These are phyloP conservation scores for Cephus sareptanus DNA, from an alignment of 2,888 invertebrate genomes.

Conservation along the genomic window DNA sequence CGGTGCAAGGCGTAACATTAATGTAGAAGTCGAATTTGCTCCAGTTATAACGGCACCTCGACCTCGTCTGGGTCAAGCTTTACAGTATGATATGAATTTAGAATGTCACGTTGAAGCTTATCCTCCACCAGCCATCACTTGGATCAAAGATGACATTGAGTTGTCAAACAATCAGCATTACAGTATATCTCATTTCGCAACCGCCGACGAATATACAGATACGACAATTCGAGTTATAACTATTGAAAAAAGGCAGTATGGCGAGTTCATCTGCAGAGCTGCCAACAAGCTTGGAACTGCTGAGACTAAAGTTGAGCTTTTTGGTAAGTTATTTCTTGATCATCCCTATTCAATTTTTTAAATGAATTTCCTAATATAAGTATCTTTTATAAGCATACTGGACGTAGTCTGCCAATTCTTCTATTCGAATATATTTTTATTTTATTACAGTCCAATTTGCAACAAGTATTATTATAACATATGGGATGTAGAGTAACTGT, in stretches of 20 bases:
- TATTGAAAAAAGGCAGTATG: conserved; percentile 91
- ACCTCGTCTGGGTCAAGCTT: conserved; percentile 86
- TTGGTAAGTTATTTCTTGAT: conserved; percentile 72
- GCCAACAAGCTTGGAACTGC: conserved; percentile 87
- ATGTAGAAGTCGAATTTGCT: conserved; percentile 89
- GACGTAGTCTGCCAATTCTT: not conserved
- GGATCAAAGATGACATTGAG: conserved; percentile 87
- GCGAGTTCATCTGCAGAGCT: conserved; percentile 87
- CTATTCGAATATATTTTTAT: not conserved
- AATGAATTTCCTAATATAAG: not conserved
- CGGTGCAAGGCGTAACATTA: conserved; percentile 86
- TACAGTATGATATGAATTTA: conserved; percentile 93
- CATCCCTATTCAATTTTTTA: not conserved
- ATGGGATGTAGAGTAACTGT: not conserved
- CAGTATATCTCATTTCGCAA: conserved; percentile 90
- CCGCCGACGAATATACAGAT: conserved; percentile 92
- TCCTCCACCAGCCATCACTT: conserved; percentile 91
- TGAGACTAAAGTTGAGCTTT: conserved; percentile 84
- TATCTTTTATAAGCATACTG: not conserved
- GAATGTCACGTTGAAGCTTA: conserved; percentile 96
- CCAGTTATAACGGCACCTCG: conserved; percentile 88
- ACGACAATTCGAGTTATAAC: conserved; percentile 90
- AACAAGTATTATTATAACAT: not conserved
- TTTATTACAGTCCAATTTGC: not conserved
- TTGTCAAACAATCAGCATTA: conserved; percentile 92